phyloP scores from a whole-genome alignment of 2,113 vertebrate species.

The Dromiciops gliroides region DNA sequence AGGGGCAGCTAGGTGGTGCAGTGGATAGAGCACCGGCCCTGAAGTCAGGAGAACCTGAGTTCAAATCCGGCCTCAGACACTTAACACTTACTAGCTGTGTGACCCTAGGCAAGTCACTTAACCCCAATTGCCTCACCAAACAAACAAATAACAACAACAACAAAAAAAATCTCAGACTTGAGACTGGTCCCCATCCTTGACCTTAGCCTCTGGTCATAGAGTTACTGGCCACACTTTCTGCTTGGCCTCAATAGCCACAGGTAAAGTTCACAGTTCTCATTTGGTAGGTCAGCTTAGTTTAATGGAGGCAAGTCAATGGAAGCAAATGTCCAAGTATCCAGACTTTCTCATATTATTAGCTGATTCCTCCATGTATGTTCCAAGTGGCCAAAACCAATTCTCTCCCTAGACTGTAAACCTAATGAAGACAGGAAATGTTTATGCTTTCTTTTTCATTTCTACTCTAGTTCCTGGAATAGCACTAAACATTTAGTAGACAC shows the following conservation, averaged over 20 bases:
- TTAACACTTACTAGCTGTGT: too few species aligned
- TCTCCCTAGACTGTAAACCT: background rate
- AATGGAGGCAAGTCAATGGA: background rate
- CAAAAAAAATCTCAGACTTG: background rate
- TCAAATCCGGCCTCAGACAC: too few species aligned
- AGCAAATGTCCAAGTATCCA: background rate
- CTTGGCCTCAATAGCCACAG: background rate
- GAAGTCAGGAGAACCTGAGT: too few species aligned
- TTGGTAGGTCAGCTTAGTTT: background rate
- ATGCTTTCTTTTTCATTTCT: background rate
- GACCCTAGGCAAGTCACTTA: too few species aligned
- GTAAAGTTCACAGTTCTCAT: background rate
- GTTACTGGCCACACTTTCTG: background rate
- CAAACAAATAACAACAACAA: too few species aligned
- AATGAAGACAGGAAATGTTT: background rate
- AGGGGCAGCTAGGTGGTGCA: too few species aligned
- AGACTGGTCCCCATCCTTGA: background rate
- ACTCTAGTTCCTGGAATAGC: background rate
- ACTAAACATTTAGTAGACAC: background rate
- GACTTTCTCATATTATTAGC: background rate
- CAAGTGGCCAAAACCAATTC: background rate
- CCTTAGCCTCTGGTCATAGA: background rate
- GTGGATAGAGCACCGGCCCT: too few species aligned
- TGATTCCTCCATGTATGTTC: background rate
- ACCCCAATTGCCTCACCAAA: too few species aligned